phyloP scores from a whole-genome alignment of 2,797 vertebrate genomes.

The Acipenser oxyrinchus region DNA sequence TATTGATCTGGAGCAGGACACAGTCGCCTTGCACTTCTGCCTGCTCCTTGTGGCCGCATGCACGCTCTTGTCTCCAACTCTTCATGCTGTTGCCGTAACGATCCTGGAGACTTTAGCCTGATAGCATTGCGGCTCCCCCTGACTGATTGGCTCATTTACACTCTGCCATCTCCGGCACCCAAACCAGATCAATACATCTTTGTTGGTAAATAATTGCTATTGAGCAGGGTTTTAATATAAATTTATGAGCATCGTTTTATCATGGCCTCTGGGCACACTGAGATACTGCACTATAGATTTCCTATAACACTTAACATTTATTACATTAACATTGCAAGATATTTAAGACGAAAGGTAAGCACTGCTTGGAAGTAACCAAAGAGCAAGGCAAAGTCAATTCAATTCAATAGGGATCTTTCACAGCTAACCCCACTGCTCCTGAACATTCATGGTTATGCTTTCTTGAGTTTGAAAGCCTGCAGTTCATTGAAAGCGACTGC shows the following conservation, averaged over 20 bases:
- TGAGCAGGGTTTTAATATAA: constrained; percentile 71
- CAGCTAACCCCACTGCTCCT: too few species aligned
- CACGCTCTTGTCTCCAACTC: constrained; percentile 23
- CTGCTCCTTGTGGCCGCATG: neutral
- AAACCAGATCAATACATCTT: constrained; percentile 68
- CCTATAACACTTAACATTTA: constrained; percentile 54
- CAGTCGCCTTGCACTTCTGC: neutral
- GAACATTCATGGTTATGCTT: too few species aligned
- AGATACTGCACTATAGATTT: constrained; percentile 59
- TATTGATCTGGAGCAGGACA: neutral
- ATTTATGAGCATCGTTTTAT: constrained; percentile 73
- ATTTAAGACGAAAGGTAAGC: constrained; percentile 10
- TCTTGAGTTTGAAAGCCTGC: too few species aligned
- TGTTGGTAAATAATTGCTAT: constrained; percentile 79
- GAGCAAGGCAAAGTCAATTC: constrained; percentile 14
- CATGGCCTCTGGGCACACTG: constrained; percentile 58
- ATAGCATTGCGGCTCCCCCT: constrained; percentile 1
- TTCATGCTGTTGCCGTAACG: neutral
- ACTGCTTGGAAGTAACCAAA: constrained; percentile 10
- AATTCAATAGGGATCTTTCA: neutral
- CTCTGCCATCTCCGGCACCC: constrained; percentile 43
- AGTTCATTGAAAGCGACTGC: too few species aligned
- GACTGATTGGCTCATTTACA: constrained; percentile 49
- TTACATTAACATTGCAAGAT: constrained; percentile 53
- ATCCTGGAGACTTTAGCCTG: constrained; percentile 10